Percentiles rank a stretch among this genome's conserved stretches.
Conservation (phyloP, 2,888 invertebrate species). For the Volucella bombylans region DNA sequence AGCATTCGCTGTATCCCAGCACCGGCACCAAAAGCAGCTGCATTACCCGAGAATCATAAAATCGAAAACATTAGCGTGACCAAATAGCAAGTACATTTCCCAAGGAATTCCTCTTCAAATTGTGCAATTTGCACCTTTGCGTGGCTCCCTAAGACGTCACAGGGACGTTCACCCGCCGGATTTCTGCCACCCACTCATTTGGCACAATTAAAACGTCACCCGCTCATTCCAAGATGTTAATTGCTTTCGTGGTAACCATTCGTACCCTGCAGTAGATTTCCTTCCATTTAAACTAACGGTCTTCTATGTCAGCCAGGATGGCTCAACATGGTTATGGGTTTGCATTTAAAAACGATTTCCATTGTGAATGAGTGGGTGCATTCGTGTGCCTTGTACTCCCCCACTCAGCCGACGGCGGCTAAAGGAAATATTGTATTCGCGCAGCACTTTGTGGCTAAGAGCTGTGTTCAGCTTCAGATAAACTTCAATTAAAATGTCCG, state of each 20-base stretch:
- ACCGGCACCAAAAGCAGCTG: not conserved
- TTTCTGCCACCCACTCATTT: conserved; percentile 8
- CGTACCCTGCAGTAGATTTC: conserved; percentile 14
- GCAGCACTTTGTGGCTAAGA: conserved; percentile 45
- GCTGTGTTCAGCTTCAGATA: conserved; percentile 61
- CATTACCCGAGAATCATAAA: conserved; percentile 32
- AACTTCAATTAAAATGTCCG: conserved; percentile 66
- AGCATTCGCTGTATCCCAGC: conserved; percentile 16
- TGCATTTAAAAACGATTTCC: conserved; percentile 45
- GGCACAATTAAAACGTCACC: conserved; percentile 61
- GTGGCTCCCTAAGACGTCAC: conserved; percentile 14
- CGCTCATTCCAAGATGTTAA: conserved; percentile 57
- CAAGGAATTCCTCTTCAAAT: conserved; percentile 38
- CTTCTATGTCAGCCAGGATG: conserved; percentile 31
- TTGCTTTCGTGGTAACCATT: conserved; percentile 60
- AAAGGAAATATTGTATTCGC: conserved; percentile 48
- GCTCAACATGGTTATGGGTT: conserved; percentile 18
- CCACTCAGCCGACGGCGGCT: not conserved
- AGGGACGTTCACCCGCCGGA: conserved; percentile 5
- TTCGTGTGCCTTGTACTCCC: too few relatives aligned
- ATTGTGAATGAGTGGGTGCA: conserved; percentile 6
- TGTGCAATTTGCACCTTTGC: conserved; percentile 61
- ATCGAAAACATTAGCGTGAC: conserved; percentile 61
- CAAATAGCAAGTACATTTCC: conserved; percentile 41
- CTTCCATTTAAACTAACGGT: conserved; percentile 5